These are phyloP conservation scores for Desmophyllum pertusum DNA, from an alignment of 92 coral and sea anemone genomes.

Conservation along the genomic window DNA sequence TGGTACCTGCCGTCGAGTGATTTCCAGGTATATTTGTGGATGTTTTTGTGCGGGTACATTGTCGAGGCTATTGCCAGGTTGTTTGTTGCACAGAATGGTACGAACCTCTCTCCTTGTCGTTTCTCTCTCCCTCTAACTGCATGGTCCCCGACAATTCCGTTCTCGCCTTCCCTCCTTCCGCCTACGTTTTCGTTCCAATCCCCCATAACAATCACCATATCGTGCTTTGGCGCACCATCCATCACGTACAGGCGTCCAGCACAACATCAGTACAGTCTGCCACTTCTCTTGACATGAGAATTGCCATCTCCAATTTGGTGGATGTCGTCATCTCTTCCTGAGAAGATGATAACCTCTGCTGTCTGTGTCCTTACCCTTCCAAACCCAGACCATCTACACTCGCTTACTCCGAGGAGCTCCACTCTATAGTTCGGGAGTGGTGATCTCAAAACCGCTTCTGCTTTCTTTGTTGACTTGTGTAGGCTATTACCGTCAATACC, in stretches of 20 bases:
- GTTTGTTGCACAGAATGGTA: not conserved
- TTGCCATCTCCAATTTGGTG: too few relatives aligned
- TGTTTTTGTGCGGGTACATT: not conserved
- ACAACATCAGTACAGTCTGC: too few relatives aligned
- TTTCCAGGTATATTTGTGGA: not conserved
- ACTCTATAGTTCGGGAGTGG: slow-evolving; percentile 39
- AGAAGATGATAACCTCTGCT: too few relatives aligned
- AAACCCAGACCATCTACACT: too few relatives aligned
- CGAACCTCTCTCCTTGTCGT: not conserved
- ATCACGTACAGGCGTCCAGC: too few relatives aligned
- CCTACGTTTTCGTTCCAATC: not conserved
- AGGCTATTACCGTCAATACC: slow-evolving; percentile 43
- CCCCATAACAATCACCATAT: not conserved
- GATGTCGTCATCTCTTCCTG: too few relatives aligned
- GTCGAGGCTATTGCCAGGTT: not conserved
- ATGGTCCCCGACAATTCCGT: not conserved
- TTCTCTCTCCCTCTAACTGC: not conserved
- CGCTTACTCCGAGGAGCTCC: slow-evolving; percentile 41
- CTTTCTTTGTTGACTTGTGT: slow-evolving; percentile 16
- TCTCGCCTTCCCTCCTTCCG: not conserved
- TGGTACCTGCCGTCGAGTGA: not conserved
- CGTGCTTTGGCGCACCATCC: not conserved
- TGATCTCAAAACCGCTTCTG: slow-evolving; percentile 41
- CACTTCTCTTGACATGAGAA: too few relatives aligned
- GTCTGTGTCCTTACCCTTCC: too few relatives aligned